A percentile compares a stretch with the other conserved stretches of the same genome.
Evolutionary conservation across 2,888 invertebrate species (phyloP).

Genomic region (Heliconius charithonia): DNA sequence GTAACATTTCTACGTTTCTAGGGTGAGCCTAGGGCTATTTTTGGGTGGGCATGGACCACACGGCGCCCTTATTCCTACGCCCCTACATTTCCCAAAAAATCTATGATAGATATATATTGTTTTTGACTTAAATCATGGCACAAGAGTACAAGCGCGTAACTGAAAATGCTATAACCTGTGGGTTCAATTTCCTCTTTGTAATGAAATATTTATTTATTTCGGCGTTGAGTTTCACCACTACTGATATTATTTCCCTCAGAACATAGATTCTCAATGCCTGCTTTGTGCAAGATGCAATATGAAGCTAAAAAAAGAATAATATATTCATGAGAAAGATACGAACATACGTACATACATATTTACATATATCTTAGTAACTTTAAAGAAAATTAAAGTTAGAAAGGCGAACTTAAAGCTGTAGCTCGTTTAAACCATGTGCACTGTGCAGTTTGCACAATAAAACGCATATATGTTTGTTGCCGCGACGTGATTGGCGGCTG

Average conservation of each 20-base stretch:
- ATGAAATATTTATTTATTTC: background rate
- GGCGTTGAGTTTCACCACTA: too few relatives aligned
- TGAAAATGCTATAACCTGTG: background rate
- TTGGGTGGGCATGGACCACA: too few relatives aligned
- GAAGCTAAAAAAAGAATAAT: too few relatives aligned
- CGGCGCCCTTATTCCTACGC: too few relatives aligned
- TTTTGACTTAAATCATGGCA: background rate
- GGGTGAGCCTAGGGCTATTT: too few relatives aligned
- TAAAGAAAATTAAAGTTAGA: slow-evolving; percentile 15
- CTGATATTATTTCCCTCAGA: too few relatives aligned
- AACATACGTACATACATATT: background rate
- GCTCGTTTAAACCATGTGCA: slow-evolving; percentile 9
- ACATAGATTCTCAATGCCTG: too few relatives aligned
- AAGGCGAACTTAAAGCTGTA: slow-evolving; percentile 9
- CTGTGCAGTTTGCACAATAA: slow-evolving; percentile 24
- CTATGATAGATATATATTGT: background rate
- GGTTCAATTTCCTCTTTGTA: background rate
- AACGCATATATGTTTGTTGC: slow-evolving; percentile 66
- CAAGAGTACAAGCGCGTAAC: too few relatives aligned
- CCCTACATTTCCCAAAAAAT: too few relatives aligned
- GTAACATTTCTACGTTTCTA: too few relatives aligned
- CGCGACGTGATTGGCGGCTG: slow-evolving; percentile 73
- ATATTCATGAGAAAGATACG: too few relatives aligned
- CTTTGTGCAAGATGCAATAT: too few relatives aligned
- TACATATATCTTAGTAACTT: background rate